Percentiles rank a stretch among this genome's conserved stretches.
Conservation (phyloP, 2,113 vertebrate species). For the Aythya baeri region DNA sequence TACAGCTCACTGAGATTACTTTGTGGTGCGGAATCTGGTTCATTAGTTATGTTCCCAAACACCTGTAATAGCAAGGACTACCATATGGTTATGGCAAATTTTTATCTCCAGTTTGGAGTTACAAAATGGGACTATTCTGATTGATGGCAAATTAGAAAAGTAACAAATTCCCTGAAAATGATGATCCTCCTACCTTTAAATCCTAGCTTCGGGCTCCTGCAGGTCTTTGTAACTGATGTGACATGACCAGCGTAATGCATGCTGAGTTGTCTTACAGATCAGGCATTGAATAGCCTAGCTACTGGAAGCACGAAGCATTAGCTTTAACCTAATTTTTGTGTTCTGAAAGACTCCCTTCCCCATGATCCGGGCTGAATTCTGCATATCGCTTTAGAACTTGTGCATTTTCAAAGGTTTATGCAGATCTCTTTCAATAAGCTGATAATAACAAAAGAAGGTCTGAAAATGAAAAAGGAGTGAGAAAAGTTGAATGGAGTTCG, state of each 20-base stretch:
- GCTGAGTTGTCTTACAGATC: not conserved
- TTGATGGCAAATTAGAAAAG: not conserved
- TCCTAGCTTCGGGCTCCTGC: not conserved
- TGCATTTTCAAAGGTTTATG: not conserved
- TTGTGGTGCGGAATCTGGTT: not conserved
- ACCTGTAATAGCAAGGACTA: not conserved
- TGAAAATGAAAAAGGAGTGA: slow-evolving; percentile 14
- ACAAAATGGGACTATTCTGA: not conserved
- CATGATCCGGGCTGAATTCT: slow-evolving; percentile 20
- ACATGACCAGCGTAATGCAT: not conserved
- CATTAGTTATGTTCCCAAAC: not conserved
- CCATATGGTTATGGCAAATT: not conserved
- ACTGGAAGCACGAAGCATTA: not conserved
- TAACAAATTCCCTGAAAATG: not conserved
- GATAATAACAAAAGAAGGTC: slow-evolving; percentile 12
- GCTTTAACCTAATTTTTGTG: not conserved
- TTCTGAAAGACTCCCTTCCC: not conserved
- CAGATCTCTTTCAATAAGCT: not conserved
- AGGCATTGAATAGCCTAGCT: not conserved
- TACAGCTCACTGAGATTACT: not conserved
- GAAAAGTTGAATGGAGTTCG: slow-evolving; percentile 26
- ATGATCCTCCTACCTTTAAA: not conserved
- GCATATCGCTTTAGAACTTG: not conserved
- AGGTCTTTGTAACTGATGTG: not conserved
- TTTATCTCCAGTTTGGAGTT: not conserved